Base-by-base conservation (phyloP, 2,113 vertebrate genomes). In the Agapornis roseicollis region DNA sequence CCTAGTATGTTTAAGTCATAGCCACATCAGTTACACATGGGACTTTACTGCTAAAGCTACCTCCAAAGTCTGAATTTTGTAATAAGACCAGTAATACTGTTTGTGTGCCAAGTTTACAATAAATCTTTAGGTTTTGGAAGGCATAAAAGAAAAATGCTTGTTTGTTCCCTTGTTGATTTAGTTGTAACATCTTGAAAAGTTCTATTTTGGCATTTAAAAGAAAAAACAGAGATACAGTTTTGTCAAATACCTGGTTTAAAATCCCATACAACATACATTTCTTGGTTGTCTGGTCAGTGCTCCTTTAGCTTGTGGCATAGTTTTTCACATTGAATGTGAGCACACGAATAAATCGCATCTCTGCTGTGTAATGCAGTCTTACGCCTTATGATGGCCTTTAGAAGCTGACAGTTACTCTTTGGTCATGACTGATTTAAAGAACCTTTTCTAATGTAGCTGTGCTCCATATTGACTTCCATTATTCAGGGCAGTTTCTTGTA, bases 181-280 rank as follows among this genome's bases (percentile, higher is more conserved):
- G 35, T 41, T 83, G 28, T 61, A 80, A 24, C 9, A 33, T 61
- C n/a, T 63, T 60, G 18, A 27, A 49, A 85, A 55, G 39, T 39
- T 72, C 71, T 46, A 42, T 72, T 82, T 90, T 12, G 6, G 47
- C 17, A 35, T 81, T 85, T 64, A 41, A 64, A 94, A 89, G 31
- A n/a, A 73, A 9, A 81, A 63, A 41, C 18, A 46, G 23, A 77
- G 11, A 10, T 31, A 28, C 0, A 1, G 47, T 71, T 87, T 72
- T 85, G 31, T 13, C 8, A 72, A 60, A 47, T 65, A 28, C 2
- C 16, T 69, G 8, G n/a, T 85, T 80, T 77, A 52, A 91, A 91
- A 73, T 73, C 49, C 24, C 1, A 0, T 49, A 0, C n/a, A 46
- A 8, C 14, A 0, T n/a, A 5, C 31, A 19, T 24, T 58, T 71